Percentiles rank a stretch among this genome's conserved stretches.
phyloP scores from a whole-genome alignment of 2,113 vertebrate genomes.

The Pampusana beccarii region DNA sequence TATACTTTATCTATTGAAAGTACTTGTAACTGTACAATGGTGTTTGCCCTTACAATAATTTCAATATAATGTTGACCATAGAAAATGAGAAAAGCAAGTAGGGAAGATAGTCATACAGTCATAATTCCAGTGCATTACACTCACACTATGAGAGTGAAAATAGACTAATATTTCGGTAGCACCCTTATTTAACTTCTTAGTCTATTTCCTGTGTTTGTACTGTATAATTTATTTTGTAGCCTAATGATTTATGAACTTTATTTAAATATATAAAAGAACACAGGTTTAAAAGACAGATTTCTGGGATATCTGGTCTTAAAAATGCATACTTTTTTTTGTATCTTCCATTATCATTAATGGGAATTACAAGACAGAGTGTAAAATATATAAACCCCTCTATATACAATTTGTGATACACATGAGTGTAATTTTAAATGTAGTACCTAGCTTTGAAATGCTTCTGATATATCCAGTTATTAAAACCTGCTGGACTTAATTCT shows the following conservation, averaged over 20 bases:
- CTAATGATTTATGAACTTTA: background rate
- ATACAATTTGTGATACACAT: background rate
- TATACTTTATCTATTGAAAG: conserved; percentile 66
- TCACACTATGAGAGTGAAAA: conserved; percentile 29
- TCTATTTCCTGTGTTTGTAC: background rate
- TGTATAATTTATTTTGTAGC: background rate
- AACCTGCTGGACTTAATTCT: background rate
- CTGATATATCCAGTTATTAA: conserved; percentile 13
- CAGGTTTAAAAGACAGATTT: background rate
- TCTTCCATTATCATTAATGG: background rate
- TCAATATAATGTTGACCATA: conserved; percentile 62
- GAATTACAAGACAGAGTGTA: background rate
- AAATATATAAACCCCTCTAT: background rate
- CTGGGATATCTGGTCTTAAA: background rate
- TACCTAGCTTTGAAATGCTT: background rate
- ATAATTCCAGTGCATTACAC: conserved; percentile 26
- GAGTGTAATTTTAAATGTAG: background rate
- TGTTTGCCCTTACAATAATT: conserved; percentile 67
- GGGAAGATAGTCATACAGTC: conserved; percentile 35
- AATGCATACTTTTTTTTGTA: background rate
- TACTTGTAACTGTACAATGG: conserved; percentile 35
- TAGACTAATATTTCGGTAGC: conserved; percentile 12
- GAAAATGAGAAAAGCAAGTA: conserved; percentile 71
- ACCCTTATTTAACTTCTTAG: conserved; percentile 25
- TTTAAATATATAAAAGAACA: background rate